Evolutionary conservation across 2,888 invertebrate genomes (phyloP), one percentile per base, ranked within the genome.

Genomic region (Formica aserva): DNA sequence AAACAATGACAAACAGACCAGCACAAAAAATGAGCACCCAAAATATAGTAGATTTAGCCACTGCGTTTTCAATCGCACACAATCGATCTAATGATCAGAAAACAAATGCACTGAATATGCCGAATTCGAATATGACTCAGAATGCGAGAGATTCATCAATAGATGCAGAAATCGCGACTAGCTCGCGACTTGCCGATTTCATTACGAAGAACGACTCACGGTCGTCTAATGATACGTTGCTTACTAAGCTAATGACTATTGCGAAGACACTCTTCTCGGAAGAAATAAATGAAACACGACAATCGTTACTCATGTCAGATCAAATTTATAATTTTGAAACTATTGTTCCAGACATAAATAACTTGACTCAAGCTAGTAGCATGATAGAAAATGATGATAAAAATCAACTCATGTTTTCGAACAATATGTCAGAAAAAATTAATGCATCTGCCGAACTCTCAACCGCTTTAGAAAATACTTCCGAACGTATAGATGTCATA

Each of bases 221-320:
- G 35, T 62, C 77, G 13, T 83, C 85, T 63, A 72, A 89, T 9
- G 92, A 92, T 18, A 87, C 88, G 38, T 81, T 92, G 67, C 87
- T 92, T 35, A 80, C 88, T 22, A 91, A 91, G 67, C 88, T 92
- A 88, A 92, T 92, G 92, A 87, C 88, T 66, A 88, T 92, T 84
- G 92, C 92, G 45, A 92, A 92, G 82, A 88, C 89, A n/a, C 89
- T 91, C 8, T 88, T 92, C 41, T 90, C 92, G 74, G 91, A 92
- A 83, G 88, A 85, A 5, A 86, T 89, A 60, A 89, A 83, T 77
- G 84, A 90, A 13, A 89, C 90, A 9, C 74, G 82, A 32, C 66
- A 72, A 48, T 52, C 48, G 29, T 57, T 35, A 38, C 0, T 75
- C 55, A 57, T 35, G 22, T 35, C 62, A 76, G 80, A 41, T 48